Evolutionary conservation across 2,797 vertebrate genomes (phyloP).

Genomic region (Pseudocheirus occidentalis): DNA sequence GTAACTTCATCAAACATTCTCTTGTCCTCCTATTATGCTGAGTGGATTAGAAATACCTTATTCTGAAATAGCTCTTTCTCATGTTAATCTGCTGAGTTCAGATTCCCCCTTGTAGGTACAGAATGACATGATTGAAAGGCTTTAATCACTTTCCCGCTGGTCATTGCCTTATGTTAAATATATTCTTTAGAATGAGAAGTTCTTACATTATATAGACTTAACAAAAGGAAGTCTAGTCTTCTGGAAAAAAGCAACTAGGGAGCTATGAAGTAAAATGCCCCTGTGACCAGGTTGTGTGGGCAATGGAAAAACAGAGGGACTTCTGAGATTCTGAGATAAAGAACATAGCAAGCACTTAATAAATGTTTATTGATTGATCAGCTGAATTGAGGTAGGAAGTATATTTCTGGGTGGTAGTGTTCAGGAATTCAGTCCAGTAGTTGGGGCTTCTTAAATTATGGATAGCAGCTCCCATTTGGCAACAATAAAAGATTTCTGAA

Average conservation of each 20-base stretch:
- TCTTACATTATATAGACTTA: neutral
- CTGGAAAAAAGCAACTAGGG: neutral
- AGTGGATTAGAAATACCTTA: conserved; percentile 48
- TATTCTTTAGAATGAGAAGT: neutral
- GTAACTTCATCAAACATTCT: conserved; percentile 32
- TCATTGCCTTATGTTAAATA: neutral
- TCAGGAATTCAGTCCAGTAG: neutral
- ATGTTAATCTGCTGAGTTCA: conserved; percentile 22
- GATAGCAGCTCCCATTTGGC: too few relatives aligned
- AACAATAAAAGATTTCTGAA: too few relatives aligned
- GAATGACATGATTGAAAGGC: neutral
- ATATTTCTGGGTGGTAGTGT: neutral
- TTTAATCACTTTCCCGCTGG: conserved; percentile 22
- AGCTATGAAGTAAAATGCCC: neutral
- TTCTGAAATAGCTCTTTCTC: conserved; percentile 14
- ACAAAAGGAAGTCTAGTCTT: neutral
- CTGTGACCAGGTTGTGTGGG: neutral
- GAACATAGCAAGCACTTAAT: neutral
- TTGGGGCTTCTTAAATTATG: too few relatives aligned
- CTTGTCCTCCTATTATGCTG: conserved; percentile 13
- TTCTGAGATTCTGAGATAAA: neutral
- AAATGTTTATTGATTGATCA: neutral
- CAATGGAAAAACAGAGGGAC: neutral
- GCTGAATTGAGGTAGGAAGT: neutral
- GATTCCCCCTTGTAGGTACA: neutral